Base-by-base conservation (phyloP, 1,140 invertebrate genomes). In the Ectropis grisescens region DNA sequence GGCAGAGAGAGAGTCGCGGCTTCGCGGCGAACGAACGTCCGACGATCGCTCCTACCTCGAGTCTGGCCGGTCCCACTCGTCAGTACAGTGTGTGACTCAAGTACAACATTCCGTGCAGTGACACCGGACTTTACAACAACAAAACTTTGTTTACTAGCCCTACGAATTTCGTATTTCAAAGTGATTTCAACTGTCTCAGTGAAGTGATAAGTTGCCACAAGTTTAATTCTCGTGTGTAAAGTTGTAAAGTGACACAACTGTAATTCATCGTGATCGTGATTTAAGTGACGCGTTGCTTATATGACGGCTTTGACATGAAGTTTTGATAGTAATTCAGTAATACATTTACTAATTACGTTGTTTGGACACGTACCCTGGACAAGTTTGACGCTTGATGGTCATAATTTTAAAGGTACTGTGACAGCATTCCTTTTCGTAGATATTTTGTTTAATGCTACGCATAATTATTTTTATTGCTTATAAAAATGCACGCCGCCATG, bases 1-100 rank as follows among this genome's bases (percentile, higher is more conserved):
- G 57, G 57, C 52, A 57, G 56, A 70, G 66, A 72, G 55, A 58
- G 69, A 32, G 48, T 51, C 71, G 58, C 54, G 64, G 57, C 33
- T 42, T 42, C 56, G 59, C 40, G 29, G 34, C 33, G 58, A 24
- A 37, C 41, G 51, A 43, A 78, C 72, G 72, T 42, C 47, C 12
- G 12, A 29, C 11, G 33, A n/a, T 30, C 27, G 46, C 22, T 34
- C 38, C 40, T 19, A n/a, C n/a, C n/a, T n/a, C n/a, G n/a, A n/a
- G n/a, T n/a, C n/a, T n/a, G n/a, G n/a, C n/a, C 16, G 16, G 3
- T 19, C 16, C 16, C 16, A n/a, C n/a, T n/a, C n/a, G 3, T 19
- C 16, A 19, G 8, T 19, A 19, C 3, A 4, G 3, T 8, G 16
- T 8, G 65, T 66, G 58, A 64, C 56, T 58, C 41, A 48, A 43